Conservation (phyloP, 1,140 invertebrate genomes). For the Littorina saxatilis region DNA sequence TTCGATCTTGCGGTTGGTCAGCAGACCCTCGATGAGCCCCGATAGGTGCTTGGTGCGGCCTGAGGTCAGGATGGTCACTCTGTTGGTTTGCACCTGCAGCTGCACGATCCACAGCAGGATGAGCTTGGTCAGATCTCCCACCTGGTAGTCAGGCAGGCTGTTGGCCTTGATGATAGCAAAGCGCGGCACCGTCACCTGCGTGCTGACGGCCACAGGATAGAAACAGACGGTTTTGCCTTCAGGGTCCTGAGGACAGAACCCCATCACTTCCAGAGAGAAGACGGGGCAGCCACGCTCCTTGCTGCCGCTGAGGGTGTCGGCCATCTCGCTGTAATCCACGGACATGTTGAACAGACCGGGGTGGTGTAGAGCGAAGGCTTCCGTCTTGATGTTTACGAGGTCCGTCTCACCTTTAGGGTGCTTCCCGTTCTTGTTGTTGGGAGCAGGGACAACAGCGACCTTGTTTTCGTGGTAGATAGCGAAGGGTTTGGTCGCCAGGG, state of each 20-base stretch:
- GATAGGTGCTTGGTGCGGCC: slow-evolving; percentile 3
- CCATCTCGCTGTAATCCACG: slow-evolving; percentile 43
- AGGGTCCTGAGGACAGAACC: slow-evolving; percentile 12
- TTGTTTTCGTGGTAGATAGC: background rate
- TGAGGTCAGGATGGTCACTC: slow-evolving; percentile 33
- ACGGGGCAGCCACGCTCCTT: slow-evolving; percentile 40
- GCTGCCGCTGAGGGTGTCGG: background rate
- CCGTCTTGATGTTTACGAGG: background rate
- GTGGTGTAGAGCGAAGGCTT: background rate
- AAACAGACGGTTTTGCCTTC: slow-evolving; percentile 11
- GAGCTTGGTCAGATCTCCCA: slow-evolving; percentile 35
- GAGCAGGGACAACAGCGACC: background rate
- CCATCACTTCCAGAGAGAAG: slow-evolving; percentile 39
- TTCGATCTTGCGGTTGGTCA: slow-evolving; percentile 32
- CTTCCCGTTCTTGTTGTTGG: background rate
- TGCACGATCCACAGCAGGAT: slow-evolving; percentile 27
- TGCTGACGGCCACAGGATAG: slow-evolving; percentile 27
- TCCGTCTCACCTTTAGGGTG: background rate
- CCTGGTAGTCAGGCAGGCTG: slow-evolving; percentile 36
- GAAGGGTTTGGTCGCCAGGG: background rate
- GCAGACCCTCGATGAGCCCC: slow-evolving; percentile 20
- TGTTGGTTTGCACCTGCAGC: background rate
- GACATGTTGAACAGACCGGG: slow-evolving; percentile 39
- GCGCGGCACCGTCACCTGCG: slow-evolving; percentile 27
- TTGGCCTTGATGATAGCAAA: background rate